These are phyloP conservation scores for Polia nebulosa DNA, from an alignment of 2,888 invertebrate species.

Conservation along the genomic window DNA sequence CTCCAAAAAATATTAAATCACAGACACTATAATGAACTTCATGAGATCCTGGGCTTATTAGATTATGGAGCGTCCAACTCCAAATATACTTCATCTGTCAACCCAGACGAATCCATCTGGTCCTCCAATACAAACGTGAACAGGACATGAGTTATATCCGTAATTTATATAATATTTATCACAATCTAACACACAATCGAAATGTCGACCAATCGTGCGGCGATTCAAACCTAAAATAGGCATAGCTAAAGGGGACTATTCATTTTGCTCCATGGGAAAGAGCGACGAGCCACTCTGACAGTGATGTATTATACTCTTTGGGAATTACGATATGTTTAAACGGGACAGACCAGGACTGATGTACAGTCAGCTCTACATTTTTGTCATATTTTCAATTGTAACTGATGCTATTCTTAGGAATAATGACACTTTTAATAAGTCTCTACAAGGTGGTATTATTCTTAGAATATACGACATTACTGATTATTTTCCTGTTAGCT, in stretches of 20 bases:
- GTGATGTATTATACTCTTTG: conserved; percentile 78
- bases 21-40: conserved; percentile 17
- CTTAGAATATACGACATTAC: conserved; percentile 12
- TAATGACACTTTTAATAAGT: conserved; percentile 7
- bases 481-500: conserved; percentile 27
- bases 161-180: conserved; percentile 66
- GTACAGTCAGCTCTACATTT: conserved; percentile 41
- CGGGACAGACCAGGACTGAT: conserved; percentile 46
- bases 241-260: conserved; percentile 73
- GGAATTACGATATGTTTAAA: conserved; percentile 67
- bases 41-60: not conserved
- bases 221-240: conserved; percentile 71
- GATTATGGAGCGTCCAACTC: conserved; percentile 1
- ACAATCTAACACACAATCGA: conserved; percentile 60
- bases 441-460: conserved; percentile 20
- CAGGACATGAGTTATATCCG: conserved; percentile 57
- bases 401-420: conserved; percentile 31
- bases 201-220: conserved; percentile 58
- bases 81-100: conserved; percentile 39
- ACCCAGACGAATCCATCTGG: conserved; percentile 19
- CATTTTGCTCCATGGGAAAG: conserved; percentile 76
- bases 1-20: conserved; percentile 4
- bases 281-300: conserved; percentile 72
- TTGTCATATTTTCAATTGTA: conserved; percentile 36
- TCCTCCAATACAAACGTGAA: conserved; percentile 25